These are phyloP conservation scores for Brachionus calyciflorus DNA, from an alignment of 1,140 invertebrate species.

Conservation along the genomic window DNA sequence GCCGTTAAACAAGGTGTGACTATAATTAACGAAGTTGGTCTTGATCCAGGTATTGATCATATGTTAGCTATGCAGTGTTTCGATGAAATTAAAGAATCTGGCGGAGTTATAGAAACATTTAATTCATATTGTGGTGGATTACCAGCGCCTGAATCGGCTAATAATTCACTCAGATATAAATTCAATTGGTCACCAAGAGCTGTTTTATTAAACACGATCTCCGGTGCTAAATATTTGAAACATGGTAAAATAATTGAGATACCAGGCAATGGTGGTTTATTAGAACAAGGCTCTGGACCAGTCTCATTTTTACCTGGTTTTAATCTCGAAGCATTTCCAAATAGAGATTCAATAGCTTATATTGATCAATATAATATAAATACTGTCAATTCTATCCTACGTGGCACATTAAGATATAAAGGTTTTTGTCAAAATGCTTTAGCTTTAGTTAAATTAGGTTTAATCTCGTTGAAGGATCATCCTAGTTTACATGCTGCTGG, in stretches of 20 bases:
- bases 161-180: constrained; percentile 86
- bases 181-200: constrained; percentile 89
- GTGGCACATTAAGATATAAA: constrained; percentile 85
- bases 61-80: constrained; percentile 94
- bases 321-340: constrained; percentile 90
- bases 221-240: constrained; percentile 79
- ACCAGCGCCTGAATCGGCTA: constrained; percentile 88
- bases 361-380: constrained; percentile 75
- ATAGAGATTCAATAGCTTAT: constrained; percentile 89
- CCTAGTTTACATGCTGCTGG: constrained; percentile 85
- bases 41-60: constrained; percentile 98
- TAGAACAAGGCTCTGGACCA: constrained; percentile 29
- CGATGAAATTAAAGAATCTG: constrained; percentile 77
- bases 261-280: neutral
- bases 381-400: constrained; percentile 76
- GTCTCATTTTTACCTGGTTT: constrained; percentile 87
- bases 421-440: constrained; percentile 84
- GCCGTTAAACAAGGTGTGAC: constrained; percentile 81
- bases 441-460: constrained; percentile 77
- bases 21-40: constrained; percentile 87
- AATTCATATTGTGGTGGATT: constrained; percentile 93
- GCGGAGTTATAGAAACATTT: constrained; percentile 65
- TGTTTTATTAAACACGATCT: constrained; percentile 81
- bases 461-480: constrained; percentile 80
- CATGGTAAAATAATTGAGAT: constrained; percentile 69